These are phyloP conservation scores for Noctua pronuba DNA, from an alignment of 2,888 invertebrate species.

Conservation along the genomic window DNA sequence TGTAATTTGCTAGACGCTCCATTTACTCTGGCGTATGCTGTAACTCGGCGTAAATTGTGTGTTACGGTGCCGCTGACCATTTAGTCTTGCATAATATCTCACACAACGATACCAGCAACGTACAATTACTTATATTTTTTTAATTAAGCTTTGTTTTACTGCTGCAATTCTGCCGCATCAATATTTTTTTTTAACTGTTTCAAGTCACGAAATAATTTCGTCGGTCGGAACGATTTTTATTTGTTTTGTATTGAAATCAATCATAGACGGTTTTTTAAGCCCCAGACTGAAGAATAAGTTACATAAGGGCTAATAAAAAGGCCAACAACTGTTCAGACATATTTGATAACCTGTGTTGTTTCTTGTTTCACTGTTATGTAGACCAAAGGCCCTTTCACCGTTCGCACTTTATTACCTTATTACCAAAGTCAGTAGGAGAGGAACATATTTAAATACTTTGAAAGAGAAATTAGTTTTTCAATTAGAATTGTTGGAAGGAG, in stretches of 20 bases:
- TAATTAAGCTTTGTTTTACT: conserved; percentile 32
- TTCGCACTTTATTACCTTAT: background rate
- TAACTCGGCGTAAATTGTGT: conserved; percentile 79
- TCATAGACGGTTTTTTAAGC: conserved; percentile 4
- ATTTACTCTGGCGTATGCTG: conserved; percentile 72
- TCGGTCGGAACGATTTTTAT: conserved; percentile 23
- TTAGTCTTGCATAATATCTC: conserved; percentile 75
- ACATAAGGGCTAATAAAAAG: background rate
- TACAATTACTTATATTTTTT: conserved; percentile 25
- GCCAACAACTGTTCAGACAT: conserved; percentile 8
- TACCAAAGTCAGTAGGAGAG: background rate
- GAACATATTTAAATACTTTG: background rate
- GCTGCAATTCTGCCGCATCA: conserved; percentile 7
- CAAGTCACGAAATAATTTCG: conserved; percentile 34
- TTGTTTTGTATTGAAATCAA: conserved; percentile 22
- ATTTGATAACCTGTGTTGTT: conserved; percentile 5
- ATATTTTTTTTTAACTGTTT: background rate
- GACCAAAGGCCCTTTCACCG: background rate
- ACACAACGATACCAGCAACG: conserved; percentile 37
- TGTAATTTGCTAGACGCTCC: conserved; percentile 76
- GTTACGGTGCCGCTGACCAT: conserved; percentile 75
- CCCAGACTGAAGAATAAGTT: background rate
- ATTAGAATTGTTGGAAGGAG: conserved; percentile 1
- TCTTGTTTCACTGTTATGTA: background rate
- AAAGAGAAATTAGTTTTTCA: background rate